These are phyloP conservation scores for Psilopogon haemacephalus DNA, from an alignment of 2,113 vertebrate genomes.

Conservation along the genomic window DNA sequence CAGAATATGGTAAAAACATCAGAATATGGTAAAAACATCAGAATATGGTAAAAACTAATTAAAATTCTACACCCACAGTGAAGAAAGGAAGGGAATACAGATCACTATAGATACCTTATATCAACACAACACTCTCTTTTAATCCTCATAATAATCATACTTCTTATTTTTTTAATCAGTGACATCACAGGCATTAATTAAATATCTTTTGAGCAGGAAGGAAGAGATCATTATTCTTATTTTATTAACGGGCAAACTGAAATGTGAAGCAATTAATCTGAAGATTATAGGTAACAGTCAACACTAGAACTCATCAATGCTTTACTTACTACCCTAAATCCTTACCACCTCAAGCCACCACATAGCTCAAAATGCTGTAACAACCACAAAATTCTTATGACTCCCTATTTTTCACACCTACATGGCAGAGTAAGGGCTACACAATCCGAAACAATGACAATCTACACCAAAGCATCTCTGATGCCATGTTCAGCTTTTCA, in stretches of 20 bases:
- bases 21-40: background rate
- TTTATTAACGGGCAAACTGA: background rate
- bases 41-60: background rate
- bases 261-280: background rate
- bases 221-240: background rate
- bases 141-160: background rate
- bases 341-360: background rate
- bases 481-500: background rate
- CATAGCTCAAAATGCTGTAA: background rate
- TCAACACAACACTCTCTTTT: background rate
- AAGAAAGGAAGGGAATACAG: background rate
- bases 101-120: background rate
- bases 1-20: background rate
- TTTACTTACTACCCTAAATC: background rate
- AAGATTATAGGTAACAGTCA: background rate
- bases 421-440: background rate
- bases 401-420: background rate
- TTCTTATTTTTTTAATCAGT: background rate
- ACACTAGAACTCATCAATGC: background rate
- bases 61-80: background rate
- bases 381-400: background rate
- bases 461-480: background rate
- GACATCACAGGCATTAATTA: background rate
- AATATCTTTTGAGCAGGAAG: background rate
- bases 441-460: background rate